These are phyloP conservation scores for Chiroxiphia lanceolata DNA, from an alignment of 2,797 vertebrate genomes.

Conservation along the genomic window DNA sequence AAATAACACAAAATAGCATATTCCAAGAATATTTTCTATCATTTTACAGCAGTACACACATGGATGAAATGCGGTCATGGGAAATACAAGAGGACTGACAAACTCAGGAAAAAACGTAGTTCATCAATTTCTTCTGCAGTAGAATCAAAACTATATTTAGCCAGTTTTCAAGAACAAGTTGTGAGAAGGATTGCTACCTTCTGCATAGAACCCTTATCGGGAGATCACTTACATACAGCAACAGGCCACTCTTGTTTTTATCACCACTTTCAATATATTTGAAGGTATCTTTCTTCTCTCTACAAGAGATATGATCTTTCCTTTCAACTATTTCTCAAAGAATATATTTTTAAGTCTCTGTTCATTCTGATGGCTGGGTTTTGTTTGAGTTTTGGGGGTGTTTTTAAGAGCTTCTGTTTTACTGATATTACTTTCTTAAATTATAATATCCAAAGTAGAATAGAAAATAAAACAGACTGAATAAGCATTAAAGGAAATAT, in stretches of 20 bases:
- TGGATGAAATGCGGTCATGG: not conserved
- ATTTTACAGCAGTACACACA: not conserved
- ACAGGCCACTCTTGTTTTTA: not conserved
- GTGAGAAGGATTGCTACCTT: not conserved
- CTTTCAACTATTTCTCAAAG: not conserved
- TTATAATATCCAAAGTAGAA: not conserved
- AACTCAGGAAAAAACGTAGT: accelerated
- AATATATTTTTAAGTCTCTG: not conserved
- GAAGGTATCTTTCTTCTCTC: not conserved
- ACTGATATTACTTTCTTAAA: not conserved
- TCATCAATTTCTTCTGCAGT: accelerated
- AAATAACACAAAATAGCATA: not conserved
- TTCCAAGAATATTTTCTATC: not conserved
- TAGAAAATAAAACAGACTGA: not conserved
- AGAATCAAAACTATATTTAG: not conserved
- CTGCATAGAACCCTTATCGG: not conserved
- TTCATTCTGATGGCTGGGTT: not conserved
- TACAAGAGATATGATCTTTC: not conserved
- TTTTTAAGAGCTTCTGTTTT: not conserved
- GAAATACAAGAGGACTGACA: not conserved
- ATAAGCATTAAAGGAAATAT: not conserved
- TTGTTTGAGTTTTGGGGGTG: not conserved
- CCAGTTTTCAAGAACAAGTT: not conserved
- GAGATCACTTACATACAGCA: not conserved
- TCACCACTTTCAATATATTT: not conserved